These are phyloP conservation scores for Lasioglossum malachurum DNA, from an alignment of 2,888 invertebrate genomes.

Conservation along the genomic window DNA sequence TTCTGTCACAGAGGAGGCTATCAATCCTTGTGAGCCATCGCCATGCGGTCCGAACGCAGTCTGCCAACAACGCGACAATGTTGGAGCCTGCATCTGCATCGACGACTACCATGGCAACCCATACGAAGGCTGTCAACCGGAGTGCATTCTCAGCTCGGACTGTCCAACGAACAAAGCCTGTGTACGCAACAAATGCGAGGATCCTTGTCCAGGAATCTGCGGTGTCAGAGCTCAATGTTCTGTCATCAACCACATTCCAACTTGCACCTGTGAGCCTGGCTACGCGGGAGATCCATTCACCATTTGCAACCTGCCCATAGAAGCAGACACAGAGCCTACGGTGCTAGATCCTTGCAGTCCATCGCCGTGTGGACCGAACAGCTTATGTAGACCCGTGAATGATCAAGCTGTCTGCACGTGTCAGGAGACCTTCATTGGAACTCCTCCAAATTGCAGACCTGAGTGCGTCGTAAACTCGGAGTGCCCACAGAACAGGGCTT, in stretches of 20 bases:
- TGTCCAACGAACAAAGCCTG: constrained; percentile 94
- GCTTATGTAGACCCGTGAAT: constrained; percentile 90
- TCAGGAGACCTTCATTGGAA: constrained; percentile 89
- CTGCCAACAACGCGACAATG: constrained; percentile 91
- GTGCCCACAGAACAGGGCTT: constrained; percentile 92
- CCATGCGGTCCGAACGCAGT: constrained; percentile 95
- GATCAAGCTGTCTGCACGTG: constrained; percentile 92
- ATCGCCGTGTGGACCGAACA: constrained; percentile 93
- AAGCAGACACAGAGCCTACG: constrained; percentile 74
- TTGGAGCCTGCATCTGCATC: constrained; percentile 92
- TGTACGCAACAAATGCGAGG: constrained; percentile 92
- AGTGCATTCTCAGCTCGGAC: constrained; percentile 94
- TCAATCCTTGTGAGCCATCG: constrained; percentile 93
- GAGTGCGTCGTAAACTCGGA: constrained; percentile 94
- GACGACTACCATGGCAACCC: constrained; percentile 94
- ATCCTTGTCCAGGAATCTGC: constrained; percentile 95
- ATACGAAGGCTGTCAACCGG: constrained; percentile 94
- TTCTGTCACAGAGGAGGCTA: constrained; percentile 85
- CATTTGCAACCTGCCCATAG: constrained; percentile 83
- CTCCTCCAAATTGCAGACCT: constrained; percentile 92
- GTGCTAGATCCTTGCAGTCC: constrained; percentile 89
- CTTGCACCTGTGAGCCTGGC: constrained; percentile 91
- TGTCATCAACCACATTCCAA: constrained; percentile 94
- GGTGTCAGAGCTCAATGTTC: constrained; percentile 93
- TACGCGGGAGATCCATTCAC: constrained; percentile 91